Percentiles rank a stretch among this genome's conserved stretches.
These are phyloP conservation scores for Nomada ferruginata DNA, from an alignment of 2,888 invertebrate species.

Conservation along the genomic window DNA sequence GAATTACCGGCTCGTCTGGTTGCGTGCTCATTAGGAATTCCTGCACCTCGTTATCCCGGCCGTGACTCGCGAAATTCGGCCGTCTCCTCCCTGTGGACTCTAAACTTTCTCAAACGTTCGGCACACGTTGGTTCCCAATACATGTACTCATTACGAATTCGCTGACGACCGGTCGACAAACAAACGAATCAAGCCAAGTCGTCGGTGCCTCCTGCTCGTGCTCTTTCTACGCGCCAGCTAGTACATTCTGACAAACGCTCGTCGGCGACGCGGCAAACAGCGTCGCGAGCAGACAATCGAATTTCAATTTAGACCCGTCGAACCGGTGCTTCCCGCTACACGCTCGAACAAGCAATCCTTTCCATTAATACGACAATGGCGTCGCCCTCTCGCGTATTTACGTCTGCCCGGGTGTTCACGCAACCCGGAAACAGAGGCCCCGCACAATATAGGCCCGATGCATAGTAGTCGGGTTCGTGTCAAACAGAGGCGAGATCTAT, in stretches of 20 bases:
- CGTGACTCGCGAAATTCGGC: constrained; percentile 36
- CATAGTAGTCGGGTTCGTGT: neutral
- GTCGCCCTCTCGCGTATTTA: constrained; percentile 78
- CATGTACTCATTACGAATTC: constrained; percentile 70
- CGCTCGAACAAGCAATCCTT: constrained; percentile 82
- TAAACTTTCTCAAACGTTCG: constrained; percentile 53
- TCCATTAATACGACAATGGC: constrained; percentile 82
- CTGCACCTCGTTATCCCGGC: constrained; percentile 59
- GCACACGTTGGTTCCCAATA: neutral
- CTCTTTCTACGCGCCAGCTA: constrained; percentile 28
- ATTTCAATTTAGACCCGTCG: constrained; percentile 82
- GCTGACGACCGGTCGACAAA: constrained; percentile 57
- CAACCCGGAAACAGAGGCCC: constrained; percentile 48
- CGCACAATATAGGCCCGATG: neutral
- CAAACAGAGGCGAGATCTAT: constrained; percentile 52
- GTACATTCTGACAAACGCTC: constrained; percentile 65
- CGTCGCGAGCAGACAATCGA: constrained; percentile 79
- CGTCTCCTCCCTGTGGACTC: constrained; percentile 4
- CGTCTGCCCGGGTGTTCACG: constrained; percentile 60
- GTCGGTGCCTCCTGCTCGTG: constrained; percentile 30
- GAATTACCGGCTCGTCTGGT: constrained; percentile 45
- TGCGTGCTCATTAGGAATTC: constrained; percentile 59
- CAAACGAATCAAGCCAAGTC: constrained; percentile 56
- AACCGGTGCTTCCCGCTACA: constrained; percentile 77
- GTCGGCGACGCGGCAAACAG: constrained; percentile 65